Evolutionary conservation across 2,888 invertebrate genomes (phyloP).

Genomic region (Tetramorium bicarinatum): DNA sequence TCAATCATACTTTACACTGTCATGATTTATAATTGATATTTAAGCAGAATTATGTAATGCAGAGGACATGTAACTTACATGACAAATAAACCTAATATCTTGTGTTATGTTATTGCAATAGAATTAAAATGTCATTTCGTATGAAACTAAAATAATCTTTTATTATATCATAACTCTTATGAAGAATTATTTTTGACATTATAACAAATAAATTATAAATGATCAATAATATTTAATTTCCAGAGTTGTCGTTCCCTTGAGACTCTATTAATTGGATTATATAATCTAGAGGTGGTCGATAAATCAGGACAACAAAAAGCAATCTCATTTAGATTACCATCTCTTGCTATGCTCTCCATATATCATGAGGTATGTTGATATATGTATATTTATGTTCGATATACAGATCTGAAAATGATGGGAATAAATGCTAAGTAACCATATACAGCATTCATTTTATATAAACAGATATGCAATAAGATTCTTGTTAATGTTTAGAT

Average conservation of each 20-base stretch:
- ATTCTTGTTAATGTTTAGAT: neutral
- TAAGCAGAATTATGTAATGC: conserved; percentile 56
- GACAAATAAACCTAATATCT: conserved; percentile 10
- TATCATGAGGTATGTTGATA: conserved; percentile 93
- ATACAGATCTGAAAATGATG: neutral
- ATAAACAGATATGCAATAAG: neutral
- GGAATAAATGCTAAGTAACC: neutral
- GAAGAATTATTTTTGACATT: neutral
- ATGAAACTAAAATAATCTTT: neutral
- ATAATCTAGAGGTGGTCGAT: conserved; percentile 96
- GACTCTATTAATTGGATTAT: conserved; percentile 90
- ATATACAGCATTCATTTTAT: neutral
- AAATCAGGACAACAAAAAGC: conserved; percentile 94
- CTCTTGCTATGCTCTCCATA: conserved; percentile 95
- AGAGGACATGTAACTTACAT: conserved; percentile 17
- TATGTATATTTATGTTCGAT: neutral
- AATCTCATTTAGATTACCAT: conserved; percentile 95
- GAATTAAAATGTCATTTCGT: neutral
- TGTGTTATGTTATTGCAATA: conserved; percentile 2
- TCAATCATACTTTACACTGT: neutral
- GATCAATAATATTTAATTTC: conserved; percentile 29
- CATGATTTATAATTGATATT: conserved; percentile 35
- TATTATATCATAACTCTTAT: neutral
- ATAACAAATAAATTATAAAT: neutral
- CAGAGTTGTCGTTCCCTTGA: conserved; percentile 88